Evolutionary conservation across 1,140 invertebrate genomes (phyloP), one percentile per base, ranked within the genome.

Genomic region (Chelonus insularis): DNA sequence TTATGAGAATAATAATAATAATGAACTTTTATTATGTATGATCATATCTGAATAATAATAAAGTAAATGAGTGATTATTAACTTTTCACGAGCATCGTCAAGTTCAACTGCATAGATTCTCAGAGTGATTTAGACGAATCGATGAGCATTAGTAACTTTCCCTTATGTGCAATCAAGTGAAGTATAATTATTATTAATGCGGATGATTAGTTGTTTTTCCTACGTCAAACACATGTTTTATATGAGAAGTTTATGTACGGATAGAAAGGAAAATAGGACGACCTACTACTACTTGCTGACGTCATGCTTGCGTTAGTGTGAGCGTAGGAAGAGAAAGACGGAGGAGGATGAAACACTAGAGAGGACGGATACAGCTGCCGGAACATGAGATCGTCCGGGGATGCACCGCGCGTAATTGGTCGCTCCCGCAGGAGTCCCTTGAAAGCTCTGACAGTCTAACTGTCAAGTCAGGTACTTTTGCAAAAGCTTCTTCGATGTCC

Each of bases 311-410:
- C 25, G 32, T 34, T n/a, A 34, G 21, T 32, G 16, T 12, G 9
- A 52, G 25, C 3, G n/a, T 7, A 12, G 47, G 7, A 23, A 23
- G 23, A 14, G 14, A 8, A 18, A 52, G 25, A 32, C 14, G 34
- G 50, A 32, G 12, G 16, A 36, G 25, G 50, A 52, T 32, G 16
- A 12, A 18, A 34, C 9, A 34, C 11, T 25, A 52, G 25, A 29
- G 32, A 52, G n/a, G 43, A 52, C 32, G 50, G 50, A 52, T 52
- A 52, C 50, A 52, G 50, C 50, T 52, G 50, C 50, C 32, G 50
- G 50, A 52, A 52, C 50, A 52, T 32, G 50, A 52, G 50, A 52
- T 32, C 50, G 29, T 52, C 50, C 50, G 50, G 50, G 50, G 50
- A 52, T 52, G 50, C 50, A 52, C 9, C 50, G 23, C 32, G 23